Base-by-base conservation (phyloP, 2,797 vertebrate species). In the Pagetopsis macropterus region DNA sequence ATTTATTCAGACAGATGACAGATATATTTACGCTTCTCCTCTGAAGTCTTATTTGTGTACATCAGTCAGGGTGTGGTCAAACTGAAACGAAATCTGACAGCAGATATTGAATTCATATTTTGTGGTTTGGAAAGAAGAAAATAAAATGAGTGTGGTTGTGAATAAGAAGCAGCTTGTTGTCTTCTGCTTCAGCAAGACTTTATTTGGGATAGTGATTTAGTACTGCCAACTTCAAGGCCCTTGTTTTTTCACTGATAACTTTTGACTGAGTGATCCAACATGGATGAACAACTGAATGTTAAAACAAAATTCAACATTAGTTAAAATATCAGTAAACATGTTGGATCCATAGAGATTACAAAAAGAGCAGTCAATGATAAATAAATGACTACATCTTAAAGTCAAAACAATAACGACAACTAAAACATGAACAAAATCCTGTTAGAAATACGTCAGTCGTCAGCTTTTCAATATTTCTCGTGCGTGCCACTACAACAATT, bases 1-100 rank as follows among this genome's bases (percentile, higher is more conserved):
- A 86, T 84, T 78, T 84, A 76, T 60, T 55, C 51, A 0, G 19
- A 51, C 84, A 79, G 78, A 83, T 82, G 79, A 83, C 37, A 14
- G 6, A 62, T 70, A 19, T 77, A 77, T 76, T 52, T 54, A n/a
- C 1, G 27, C 16, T 49, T 33, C 37, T 60, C 49, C 55, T 68
- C 76, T 37, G 54, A 65, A 16, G 49, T 57, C 43, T 49, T 3
- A 19, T 40, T 31, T 10, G 2, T 1, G 14, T 54, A 65, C 54
- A 31, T 37, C 52, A 16, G 21, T 70, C 7, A 44, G 44, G 3
- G 10, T 1, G 3, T 50, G 37, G 15, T 12, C 57, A 3, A 46
- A 37, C 33, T 16, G 17, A 3, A 48, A 17, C 14, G 6, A 9
- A 14, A n/a, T 3, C 16, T 0, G 0, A 9, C n/a, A 1, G 4